Base-by-base conservation (phyloP, 2,888 invertebrate genomes). In the Plagodis pulveraria region DNA sequence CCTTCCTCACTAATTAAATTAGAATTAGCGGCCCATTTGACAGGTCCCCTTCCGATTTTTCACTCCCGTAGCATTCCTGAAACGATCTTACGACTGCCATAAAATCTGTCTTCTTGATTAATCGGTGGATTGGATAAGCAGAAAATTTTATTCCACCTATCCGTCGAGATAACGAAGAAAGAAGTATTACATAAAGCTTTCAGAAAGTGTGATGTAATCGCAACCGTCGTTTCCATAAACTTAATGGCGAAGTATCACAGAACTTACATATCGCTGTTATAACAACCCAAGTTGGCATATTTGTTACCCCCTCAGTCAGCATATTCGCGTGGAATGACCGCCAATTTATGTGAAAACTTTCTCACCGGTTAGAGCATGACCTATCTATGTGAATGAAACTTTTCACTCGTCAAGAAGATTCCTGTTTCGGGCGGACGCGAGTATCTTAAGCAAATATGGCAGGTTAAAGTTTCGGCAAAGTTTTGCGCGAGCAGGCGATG, bases 271-370 rank as follows among this genome's bases (percentile, higher is more conserved):
- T 89, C 89, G 89, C 87, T 84, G 90, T 91, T 92, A 91, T 92
- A 92, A 91, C 91, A 89, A 86, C 89, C 89, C 76, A 91, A 91
- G 83, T 92, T 91, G 90, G 91, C 89, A 90, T 92, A 92, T 92
- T 91, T 91, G 92, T 91, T 91, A 91, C 89, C 85, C 86, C 82
- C 89, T 86, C 89, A 89, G 91, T 92, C 91, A 91, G 91, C 92
- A 92, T 92, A 91, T 91, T 91, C 90, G 85, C 89, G 84, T 90
- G 86, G 90, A 91, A 91, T 92, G 91, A 91, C 92, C 92, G 91
- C 89, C 91, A 91, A 91, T 92, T 92, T 92, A 92, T 91, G 92
- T 85, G 91, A 84, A 91, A 92, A 92, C 83, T 91, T 92, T 83
- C 76, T 86, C 78, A 86, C 84, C 84, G 86, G 87, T 86, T 80